Base-by-base conservation (phyloP, 2,113 vertebrate species). In the Antigone vipio region DNA sequence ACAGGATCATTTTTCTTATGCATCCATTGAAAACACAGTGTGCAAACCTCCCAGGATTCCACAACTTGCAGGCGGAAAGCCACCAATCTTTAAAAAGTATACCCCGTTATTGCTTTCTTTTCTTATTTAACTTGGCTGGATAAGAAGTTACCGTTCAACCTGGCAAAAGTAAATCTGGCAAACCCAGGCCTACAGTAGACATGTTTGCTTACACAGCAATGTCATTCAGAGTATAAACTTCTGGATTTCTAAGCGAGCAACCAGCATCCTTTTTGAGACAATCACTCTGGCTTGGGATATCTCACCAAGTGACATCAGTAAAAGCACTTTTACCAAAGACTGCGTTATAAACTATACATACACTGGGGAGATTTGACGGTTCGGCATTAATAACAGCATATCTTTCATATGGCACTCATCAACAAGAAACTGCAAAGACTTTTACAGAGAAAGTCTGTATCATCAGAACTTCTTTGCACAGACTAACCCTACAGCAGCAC, bases 121-220 rank as follows among this genome's bases (percentile, higher is more conserved):
- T 94, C 88, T 89, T 88, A 95, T 90, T 96, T 97, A 86, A 58
- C 78, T 96, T 94, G 96, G 85, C 86, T 91, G 83, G 67, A 35
- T 74, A 69, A 88, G 69, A 89, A 91, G 47, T 76, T 75, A 58
- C 24, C 2, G 3, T 90, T 92, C 92, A 75, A 94, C 93, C 20
- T 56, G 53, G 56, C 75, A 87, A 17, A 92, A 92, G 58, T 11
- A 27, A 11, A 18, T 56, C 77, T 88, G 91, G 93, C 81, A 85
- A 88, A 69, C 7, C 26, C 53, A 60, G 35, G 38, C n/a, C 40
- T 21, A 8, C 0, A 42, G 40, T 0, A 72, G 22, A 38, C 34
- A 21, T 1, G 1, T 55, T 3, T 74, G 64, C 81, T 87, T 68
- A 67, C 64, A 56, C 21, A 67, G 79, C 52, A 49, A 60, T 12